Base-by-base conservation (phyloP, 2,113 vertebrate genomes). In the Nettapus auritus region DNA sequence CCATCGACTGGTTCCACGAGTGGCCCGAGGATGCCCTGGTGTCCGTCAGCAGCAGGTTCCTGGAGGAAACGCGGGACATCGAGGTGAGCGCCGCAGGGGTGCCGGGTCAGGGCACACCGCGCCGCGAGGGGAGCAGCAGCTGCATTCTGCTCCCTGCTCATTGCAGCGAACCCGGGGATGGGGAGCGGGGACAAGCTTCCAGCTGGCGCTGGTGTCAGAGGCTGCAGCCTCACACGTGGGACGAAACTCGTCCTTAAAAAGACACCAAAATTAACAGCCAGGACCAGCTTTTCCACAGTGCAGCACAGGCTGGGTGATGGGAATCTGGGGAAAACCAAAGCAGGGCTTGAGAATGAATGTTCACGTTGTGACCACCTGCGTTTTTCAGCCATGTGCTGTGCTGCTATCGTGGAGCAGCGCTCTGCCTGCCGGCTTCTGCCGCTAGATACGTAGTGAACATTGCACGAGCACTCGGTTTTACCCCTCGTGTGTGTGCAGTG, bases 1-100 rank as follows among this genome's bases (percentile, higher is more conserved):
- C 98, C 95, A 98, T 98, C 3, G 16, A 98, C 96, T 98, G 98
- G 98, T 98, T 98, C 96, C 98, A 98, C 0, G 98, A 98, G 93
- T 98, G 98, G 98, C 98, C 98, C 0, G 93, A 98, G 68, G 97
- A 98, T 0, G 98, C 98, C 0, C 89, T 98, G 5, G 86, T 98
- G 53, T 98, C 98, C 0, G 98, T 98, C 96, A 98, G 98, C 17
- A 97, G 97, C 8, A 95, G 97, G 40, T 98, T 98, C 96, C 91
- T 98, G 74, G 83, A 97, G 92, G 97, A 98, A 8, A 98, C 97
- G 0, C 89, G 84, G 36, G 97, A 97, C 34, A 98, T 98, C 2
- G 89, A 89, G 94, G 98, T 98, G 71, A 79, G 96, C 19, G 28
- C 18, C 3, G 22, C 57, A 7, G 33, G 40, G 36, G 21, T 7